Base-by-base conservation (phyloP, 2,113 vertebrate genomes). In the Ascaphus truei region DNA sequence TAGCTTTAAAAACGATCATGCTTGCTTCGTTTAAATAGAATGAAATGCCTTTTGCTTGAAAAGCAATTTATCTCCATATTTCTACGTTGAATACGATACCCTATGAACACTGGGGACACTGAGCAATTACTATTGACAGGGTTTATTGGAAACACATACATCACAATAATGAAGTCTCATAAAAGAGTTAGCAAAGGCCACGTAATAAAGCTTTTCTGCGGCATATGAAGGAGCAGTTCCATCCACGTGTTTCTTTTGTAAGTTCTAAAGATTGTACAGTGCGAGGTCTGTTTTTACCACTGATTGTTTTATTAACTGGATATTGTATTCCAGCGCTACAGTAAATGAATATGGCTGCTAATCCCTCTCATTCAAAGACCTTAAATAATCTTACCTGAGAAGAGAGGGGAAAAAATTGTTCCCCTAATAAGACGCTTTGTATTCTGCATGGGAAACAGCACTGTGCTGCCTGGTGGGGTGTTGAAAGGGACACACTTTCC, bases 101-200 rank as follows among this genome's bases (percentile, higher is more conserved):
- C 61, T 52, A 52, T 61, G 50, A 71, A 57, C 67, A 71, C 67
- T 61, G 31, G 67, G 67, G 67, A 71, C 67, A 71, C 67, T 51
- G 27, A 61, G 67, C 67, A 71, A 71, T 71, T 71, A 71, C 57
- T 51, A 71, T 61, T 71, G 67, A 53, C 67, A 71, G 23, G 56
- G 56, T 71, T 47, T 71, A 71, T 71, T 71, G 67, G 57, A 71
- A 71, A 71, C 56, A 61, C 67, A 71, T 71, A 71, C 60, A 71
- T 71, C 67, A 71, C 56, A 71, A 71, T 71, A 71, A 71, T 71
- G 47, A 71, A 57, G 47, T 33, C n/a, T 51, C 45, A 71, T 71
- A 71, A 71, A 71, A 31, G 25, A 61, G 67, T 58, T 36, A 37
- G 45, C 31, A 23, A 22, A 57, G 58, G 59, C 56, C 58, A 68